Base-by-base conservation (phyloP, 2,888 invertebrate species). In the Epicampocera succincta region DNA sequence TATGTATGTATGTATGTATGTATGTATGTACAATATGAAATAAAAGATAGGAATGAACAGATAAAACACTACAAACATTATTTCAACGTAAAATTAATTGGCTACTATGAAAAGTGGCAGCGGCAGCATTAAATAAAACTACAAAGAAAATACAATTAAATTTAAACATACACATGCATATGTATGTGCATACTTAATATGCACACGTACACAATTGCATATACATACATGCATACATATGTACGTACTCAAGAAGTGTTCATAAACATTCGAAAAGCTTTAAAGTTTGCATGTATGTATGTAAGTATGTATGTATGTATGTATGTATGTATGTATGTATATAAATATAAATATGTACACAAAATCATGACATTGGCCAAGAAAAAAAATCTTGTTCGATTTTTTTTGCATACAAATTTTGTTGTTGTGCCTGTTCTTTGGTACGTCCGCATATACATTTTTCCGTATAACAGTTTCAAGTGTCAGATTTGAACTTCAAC, bases 331-430 rank as follows among this genome's bases (percentile, higher is more conserved):
- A 38, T 12, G 12, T 56, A 56, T 5, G 5, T 33, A 12, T 3
- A 5, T 38, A 42, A 8, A 19, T 19, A 0, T 11, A 38, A 15
- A 15, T 19, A 44, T 44, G 33, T 44, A 33, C 52, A 42, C 21
- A 66, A 54, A 61, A 68, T 76, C 68, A 69, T 82, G 82, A 78
- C 82, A 82, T 82, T 82, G 82, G 78, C 74, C 65, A 82, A 74
- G 82, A 82, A 78, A 61, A 69, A 61, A 76, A 60, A 66, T 74
- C 17, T 69, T n/a, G 21, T 72, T 65, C 46, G 33, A 9, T 71
- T 44, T 5, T 17, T 44, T 38, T 60, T 58, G 50, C 0, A 12
- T 68, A 68, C 56, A 5, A 44, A 50, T 52, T 71, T 25, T 40
- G 12, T 48, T 65, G 5, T 63, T 61, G 13, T 60, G 42, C 52